A percentile compares a stretch with the other conserved stretches of the same genome.
phyloP scores from a whole-genome alignment of 2,113 vertebrate species.

The Takifugu flavidus region DNA sequence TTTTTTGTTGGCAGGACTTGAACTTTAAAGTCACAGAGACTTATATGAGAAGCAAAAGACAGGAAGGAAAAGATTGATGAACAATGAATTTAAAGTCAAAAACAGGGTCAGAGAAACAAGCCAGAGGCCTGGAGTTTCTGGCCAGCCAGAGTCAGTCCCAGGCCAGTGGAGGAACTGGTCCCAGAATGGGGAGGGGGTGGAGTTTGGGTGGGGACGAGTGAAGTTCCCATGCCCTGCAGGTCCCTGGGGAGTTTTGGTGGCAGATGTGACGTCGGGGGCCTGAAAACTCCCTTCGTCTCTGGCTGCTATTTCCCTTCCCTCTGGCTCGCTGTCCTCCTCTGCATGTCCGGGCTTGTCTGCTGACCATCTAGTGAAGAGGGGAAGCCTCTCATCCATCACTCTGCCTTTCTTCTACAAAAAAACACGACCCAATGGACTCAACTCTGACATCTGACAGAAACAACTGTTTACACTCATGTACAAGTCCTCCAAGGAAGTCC shows the following conservation, averaged over 20 bases:
- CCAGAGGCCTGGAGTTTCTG: conserved; percentile 21
- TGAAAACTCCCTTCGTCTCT: conserved; percentile 38
- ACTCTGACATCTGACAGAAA: conserved; percentile 18
- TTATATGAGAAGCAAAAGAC: neutral
- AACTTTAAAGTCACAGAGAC: neutral
- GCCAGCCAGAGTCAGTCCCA: conserved; percentile 27
- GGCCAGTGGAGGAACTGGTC: conserved; percentile 24
- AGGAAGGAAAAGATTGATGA: conserved; percentile 6
- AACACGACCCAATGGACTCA: conserved; percentile 8
- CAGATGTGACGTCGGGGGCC: conserved; percentile 76
- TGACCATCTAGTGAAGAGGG: conserved; percentile 15
- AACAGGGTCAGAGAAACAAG: conserved; percentile 24
- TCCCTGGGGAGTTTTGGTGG: conserved; percentile 66
- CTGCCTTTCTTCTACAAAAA: conserved; percentile 14
- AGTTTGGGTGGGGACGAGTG: conserved; percentile 40
- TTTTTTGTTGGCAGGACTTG: neutral
- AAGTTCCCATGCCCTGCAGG: conserved; percentile 74
- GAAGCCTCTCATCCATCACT: conserved; percentile 47
- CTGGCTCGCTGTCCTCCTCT: conserved; percentile 13
- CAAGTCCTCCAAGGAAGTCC: neutral
- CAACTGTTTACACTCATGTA: neutral
- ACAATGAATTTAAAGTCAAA: conserved; percentile 6
- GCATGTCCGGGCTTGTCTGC: conserved; percentile 24
- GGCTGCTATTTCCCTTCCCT: conserved; percentile 36
- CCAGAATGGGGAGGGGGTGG: neutral